phyloP scores from a whole-genome alignment of 2,888 invertebrate genomes.

The Kuschelorhynchus macadamiae region DNA sequence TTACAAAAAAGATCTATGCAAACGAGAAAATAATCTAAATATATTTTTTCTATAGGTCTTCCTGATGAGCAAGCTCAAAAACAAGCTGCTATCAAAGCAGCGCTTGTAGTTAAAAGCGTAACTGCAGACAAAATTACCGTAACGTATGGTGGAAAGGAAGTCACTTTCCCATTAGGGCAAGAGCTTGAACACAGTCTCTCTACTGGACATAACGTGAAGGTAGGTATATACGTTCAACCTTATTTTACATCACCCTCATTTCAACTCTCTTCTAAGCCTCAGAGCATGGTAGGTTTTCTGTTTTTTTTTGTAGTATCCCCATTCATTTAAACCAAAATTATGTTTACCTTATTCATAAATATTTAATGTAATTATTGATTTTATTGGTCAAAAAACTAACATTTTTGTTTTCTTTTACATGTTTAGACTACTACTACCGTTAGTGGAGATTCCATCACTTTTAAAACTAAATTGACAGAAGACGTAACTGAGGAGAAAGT shows the following conservation, averaged over 20 bases:
- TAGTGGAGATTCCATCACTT: constrained; percentile 19
- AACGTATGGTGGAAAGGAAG: not conserved
- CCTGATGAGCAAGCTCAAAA: constrained; percentile 17
- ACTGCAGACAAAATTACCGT: constrained; percentile 1
- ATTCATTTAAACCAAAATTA: too few relatives aligned
- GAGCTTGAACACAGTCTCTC: constrained; percentile 22
- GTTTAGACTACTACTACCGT: constrained; percentile 13
- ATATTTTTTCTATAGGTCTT: constrained; percentile 19
- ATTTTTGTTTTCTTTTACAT: too few relatives aligned
- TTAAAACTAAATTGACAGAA: constrained; percentile 17
- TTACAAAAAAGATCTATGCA: too few relatives aligned
- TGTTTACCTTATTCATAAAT: too few relatives aligned
- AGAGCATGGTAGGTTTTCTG: too few relatives aligned
- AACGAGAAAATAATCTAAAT: too few relatives aligned
- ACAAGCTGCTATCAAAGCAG: not conserved
- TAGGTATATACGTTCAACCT: too few relatives aligned
- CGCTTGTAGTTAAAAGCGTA: not conserved
- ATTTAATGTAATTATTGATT: too few relatives aligned
- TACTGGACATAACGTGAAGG: constrained; percentile 21
- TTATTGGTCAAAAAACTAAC: too few relatives aligned
- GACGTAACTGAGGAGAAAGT: constrained; percentile 27
- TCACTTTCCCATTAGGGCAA: constrained; percentile 22
- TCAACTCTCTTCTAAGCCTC: too few relatives aligned
- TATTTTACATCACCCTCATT: not conserved
- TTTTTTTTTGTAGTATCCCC: too few relatives aligned